phyloP scores from a whole-genome alignment of 1,140 invertebrate species.

The Halotydeus destructor region DNA sequence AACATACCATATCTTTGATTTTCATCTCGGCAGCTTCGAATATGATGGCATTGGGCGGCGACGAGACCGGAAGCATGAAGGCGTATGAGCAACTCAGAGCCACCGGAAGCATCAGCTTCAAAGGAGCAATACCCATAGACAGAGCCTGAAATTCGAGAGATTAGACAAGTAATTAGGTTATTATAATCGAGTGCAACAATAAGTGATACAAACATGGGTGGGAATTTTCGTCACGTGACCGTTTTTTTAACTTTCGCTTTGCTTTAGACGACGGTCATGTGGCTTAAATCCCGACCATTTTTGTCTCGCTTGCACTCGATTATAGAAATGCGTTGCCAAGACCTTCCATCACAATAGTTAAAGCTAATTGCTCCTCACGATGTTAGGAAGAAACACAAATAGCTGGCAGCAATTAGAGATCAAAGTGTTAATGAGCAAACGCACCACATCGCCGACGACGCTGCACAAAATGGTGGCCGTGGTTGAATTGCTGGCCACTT shows the following conservation, averaged over 20 bases:
- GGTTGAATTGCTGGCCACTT: conserved; percentile 29
- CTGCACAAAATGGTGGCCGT: conserved; percentile 29
- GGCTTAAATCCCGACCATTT: not conserved
- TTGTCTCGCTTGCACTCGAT: too few relatives aligned
- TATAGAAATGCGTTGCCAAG: too few relatives aligned
- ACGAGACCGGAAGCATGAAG: conserved; percentile 29
- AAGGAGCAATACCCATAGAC: conserved; percentile 23
- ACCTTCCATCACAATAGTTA: too few relatives aligned
- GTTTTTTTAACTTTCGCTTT: not conserved
- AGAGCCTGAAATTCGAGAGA: conserved; percentile 21
- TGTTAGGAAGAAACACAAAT: too few relatives aligned
- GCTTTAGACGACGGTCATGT: not conserved
- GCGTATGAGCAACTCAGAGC: conserved; percentile 25
- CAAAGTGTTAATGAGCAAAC: conserved; percentile 8
- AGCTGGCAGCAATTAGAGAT: too few relatives aligned
- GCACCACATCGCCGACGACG: conserved; percentile 26
- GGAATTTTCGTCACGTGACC: too few relatives aligned
- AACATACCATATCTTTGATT: conserved; percentile 19
- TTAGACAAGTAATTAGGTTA: too few relatives aligned
- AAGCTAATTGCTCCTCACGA: too few relatives aligned
- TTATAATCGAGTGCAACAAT: not conserved
- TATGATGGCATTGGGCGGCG: conserved; percentile 30
- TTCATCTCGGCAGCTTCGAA: conserved; percentile 23
- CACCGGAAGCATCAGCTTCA: conserved; percentile 29
- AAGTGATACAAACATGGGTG: too few relatives aligned